Percentiles rank a stretch among this genome's conserved stretches.
These are phyloP conservation scores for Agrotis exclamationis DNA, from an alignment of 2,888 invertebrate genomes.

Conservation along the genomic window DNA sequence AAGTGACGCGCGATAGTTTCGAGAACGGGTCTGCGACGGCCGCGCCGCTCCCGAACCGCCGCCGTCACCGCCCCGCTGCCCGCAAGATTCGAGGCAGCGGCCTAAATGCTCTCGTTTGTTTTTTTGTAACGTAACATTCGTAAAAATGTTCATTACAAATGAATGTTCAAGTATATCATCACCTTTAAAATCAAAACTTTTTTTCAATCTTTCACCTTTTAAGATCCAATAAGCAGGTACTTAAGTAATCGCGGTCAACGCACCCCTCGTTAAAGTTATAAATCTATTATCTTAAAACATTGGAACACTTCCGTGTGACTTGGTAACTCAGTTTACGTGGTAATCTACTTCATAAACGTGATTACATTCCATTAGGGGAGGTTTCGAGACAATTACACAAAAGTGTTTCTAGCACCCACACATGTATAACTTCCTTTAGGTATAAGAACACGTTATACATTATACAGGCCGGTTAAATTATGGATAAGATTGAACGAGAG, in stretches of 20 bases:
- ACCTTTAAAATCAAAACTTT: neutral
- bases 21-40: no score
- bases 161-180: no score
- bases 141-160: no score
- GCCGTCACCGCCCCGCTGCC: no score
- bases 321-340: constrained; percentile 41
- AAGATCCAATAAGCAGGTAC: neutral
- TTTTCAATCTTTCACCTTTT: no score
- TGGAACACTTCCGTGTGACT: constrained; percentile 34
- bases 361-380: constrained; percentile 47
- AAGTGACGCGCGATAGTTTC: no score
- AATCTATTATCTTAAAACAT: constrained; percentile 54
- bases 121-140: no score
- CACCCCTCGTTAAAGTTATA: constrained; percentile 16
- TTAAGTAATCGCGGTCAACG: constrained; percentile 9
- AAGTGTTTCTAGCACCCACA: constrained; percentile 30
- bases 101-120: no score
- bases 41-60: no score
- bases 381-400: constrained; percentile 44
- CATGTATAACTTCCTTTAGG: neutral
- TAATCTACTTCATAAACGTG: constrained; percentile 56
- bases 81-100: no score
- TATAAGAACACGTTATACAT: neutral
- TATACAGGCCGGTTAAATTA: neutral
- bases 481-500: no score